Evolutionary conservation across 2,113 vertebrate species (phyloP).

Genomic region (Forbesichthys papilliferus): DNA sequence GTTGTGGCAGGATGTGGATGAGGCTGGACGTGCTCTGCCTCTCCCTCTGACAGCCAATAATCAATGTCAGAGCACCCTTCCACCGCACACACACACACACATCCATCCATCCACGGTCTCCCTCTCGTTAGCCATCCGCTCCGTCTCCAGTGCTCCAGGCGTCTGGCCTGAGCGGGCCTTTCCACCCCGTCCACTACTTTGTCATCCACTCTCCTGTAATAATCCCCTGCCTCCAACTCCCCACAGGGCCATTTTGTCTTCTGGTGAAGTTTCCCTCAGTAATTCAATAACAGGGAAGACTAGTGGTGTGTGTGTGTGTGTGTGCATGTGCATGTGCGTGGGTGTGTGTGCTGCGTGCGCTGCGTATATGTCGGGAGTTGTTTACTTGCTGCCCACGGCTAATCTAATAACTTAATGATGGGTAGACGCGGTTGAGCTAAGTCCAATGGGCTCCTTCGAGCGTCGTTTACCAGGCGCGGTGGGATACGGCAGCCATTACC

Average conservation of each 20-base stretch:
- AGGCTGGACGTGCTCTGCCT: constrained; percentile 41
- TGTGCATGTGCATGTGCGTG: background rate
- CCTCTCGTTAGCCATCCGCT: constrained; percentile 58
- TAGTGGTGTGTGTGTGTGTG: constrained; percentile 26
- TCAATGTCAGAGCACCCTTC: constrained; percentile 56
- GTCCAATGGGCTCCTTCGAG: constrained; percentile 69
- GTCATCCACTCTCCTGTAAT: constrained; percentile 58
- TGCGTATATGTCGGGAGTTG: constrained; percentile 68
- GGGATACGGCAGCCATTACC: constrained; percentile 63
- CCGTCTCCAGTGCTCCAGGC: constrained; percentile 55
- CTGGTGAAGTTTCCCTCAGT: constrained; percentile 62
- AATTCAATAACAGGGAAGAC: constrained; percentile 69
- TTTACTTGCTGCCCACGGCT: constrained; percentile 68
- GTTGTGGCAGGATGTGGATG: constrained; percentile 56
- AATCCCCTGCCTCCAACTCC: constrained; percentile 32
- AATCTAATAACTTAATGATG: constrained; percentile 76
- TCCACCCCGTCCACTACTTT: constrained; percentile 41
- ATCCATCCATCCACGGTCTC: constrained; percentile 45
- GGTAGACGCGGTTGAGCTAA: constrained; percentile 60
- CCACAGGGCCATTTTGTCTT: constrained; percentile 64
- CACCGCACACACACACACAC: constrained; percentile 10
- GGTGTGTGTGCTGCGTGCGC: background rate
- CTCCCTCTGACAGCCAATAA: constrained; percentile 53
- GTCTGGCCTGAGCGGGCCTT: constrained; percentile 37
- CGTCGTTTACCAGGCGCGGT: constrained; percentile 63